A percentile compares a stretch with the other conserved stretches of the same genome.
Evolutionary conservation across 2,797 vertebrate genomes (phyloP).

Genomic region (Falco rusticolus): DNA sequence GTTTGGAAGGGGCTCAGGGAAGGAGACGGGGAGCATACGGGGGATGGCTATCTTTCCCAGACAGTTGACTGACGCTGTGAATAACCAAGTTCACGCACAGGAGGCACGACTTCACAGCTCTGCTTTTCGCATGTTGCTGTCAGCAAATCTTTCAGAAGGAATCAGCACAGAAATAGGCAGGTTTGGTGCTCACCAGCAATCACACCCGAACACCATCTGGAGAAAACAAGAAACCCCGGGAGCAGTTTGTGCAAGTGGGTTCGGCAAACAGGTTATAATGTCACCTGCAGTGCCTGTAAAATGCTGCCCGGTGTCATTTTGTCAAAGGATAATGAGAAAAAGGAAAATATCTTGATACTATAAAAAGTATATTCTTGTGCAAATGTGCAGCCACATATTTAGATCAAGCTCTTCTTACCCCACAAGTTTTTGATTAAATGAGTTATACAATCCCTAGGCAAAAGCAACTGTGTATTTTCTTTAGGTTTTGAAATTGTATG

Average conservation of each 20-base stretch:
- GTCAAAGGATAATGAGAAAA: neutral
- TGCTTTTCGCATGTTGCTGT: conserved; percentile 43
- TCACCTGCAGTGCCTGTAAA: conserved; percentile 9
- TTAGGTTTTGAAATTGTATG: neutral
- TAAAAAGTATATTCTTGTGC: neutral
- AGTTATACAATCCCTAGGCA: neutral
- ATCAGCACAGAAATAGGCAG: conserved; percentile 35
- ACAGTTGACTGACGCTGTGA: conserved; percentile 58
- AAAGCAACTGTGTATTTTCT: neutral
- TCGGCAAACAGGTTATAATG: neutral
- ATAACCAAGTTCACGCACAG: conserved; percentile 39
- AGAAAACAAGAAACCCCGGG: conserved; percentile 19
- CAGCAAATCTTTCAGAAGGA: conserved; percentile 36
- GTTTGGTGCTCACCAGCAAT: neutral
- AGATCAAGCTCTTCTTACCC: neutral
- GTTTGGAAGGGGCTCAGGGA: neutral
- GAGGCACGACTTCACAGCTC: conserved; percentile 59
- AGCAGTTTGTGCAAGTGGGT: neutral
- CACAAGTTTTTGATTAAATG: neutral
- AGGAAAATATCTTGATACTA: neutral
- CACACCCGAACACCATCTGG: conserved; percentile 53
- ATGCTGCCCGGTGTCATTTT: neutral
- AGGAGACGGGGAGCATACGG: conserved; percentile 28
- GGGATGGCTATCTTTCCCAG: conserved; percentile 48
- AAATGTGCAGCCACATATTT: neutral